Base-by-base conservation (phyloP, 2,113 vertebrate species). In the Okapia johnstoni region DNA sequence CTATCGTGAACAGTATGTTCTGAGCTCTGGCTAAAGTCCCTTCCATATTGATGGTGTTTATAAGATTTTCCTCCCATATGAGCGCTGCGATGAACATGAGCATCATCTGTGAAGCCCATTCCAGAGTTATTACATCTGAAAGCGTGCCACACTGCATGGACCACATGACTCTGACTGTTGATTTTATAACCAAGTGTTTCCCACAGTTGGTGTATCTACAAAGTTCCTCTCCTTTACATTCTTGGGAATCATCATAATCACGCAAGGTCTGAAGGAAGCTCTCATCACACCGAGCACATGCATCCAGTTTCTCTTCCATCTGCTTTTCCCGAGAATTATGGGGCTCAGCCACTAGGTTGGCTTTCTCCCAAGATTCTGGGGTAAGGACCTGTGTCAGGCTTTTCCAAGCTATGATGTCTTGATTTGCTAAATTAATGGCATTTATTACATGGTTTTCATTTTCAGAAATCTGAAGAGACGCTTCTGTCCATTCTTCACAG, bases 351-450 rank as follows among this genome's bases (percentile, higher is more conserved):
- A 50, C 28, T n/a, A 61, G 5, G 43, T 3, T 11, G 58, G 17
- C 50, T 97, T 70, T 46, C 80, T 21, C 40, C 80, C 70, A 81
- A 46, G 52, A 85, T 52, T 26, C 52, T 40, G 17, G n/a, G n/a
- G 66, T 85, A n/a, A 60, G n/a, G 23, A 23, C 85, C 14, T 54
- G 33, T 48, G 50, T 54, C 57, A 57, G 52, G 61, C 6, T n/a
- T 63, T 93, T 50, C 66, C 52, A 58, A 30, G 25, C 28, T 52
- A 23, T 26, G 48, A 28, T 43, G 88, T n/a, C 88, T 60, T 80
- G 70, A 25, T 90, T 90, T 93, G 60, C 80, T 52, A 85, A 54
- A 73, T 77, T 19, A 86, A 60, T 46, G 28, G 86, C 52, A 70
- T 54, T 70, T 60, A 60, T 63, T 60, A 48, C n/a, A 36, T 36